Conservation (phyloP, 2,888 invertebrate genomes). For the Poecilus cupreus region DNA sequence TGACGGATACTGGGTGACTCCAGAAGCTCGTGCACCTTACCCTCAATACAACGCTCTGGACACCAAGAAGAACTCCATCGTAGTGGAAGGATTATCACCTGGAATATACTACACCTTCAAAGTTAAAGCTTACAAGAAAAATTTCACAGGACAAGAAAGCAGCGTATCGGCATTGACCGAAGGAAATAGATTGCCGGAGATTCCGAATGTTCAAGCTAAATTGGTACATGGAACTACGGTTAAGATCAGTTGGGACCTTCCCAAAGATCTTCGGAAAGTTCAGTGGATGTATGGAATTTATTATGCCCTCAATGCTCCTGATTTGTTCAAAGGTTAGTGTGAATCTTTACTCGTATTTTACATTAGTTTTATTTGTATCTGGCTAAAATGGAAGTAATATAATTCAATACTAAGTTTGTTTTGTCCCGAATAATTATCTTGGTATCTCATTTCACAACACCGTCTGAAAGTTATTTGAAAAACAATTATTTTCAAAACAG, state of each 20-base stretch:
- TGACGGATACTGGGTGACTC: constrained; percentile 77
- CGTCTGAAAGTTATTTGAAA: too few species aligned
- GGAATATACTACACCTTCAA: constrained; percentile 76
- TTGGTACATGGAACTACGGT: constrained; percentile 77
- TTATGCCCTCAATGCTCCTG: constrained; percentile 78
- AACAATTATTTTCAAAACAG: too few species aligned
- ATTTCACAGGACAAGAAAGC: constrained; percentile 75
- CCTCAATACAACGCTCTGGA: constrained; percentile 73
- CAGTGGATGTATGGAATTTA: constrained; percentile 83
- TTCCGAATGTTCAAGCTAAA: constrained; percentile 73
- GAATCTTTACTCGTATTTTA: not conserved
- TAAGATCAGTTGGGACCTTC: constrained; percentile 80
- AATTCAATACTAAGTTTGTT: too few species aligned
- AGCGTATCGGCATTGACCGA: constrained; percentile 73
- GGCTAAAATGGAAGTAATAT: not conserved
- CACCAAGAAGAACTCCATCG: constrained; percentile 73
- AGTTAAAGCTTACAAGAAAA: constrained; percentile 78
- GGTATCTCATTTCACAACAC: too few species aligned
- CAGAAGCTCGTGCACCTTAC: constrained; percentile 75
- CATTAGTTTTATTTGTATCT: too few species aligned
- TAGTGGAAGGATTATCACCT: constrained; percentile 71
- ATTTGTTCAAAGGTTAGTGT: constrained; percentile 77
- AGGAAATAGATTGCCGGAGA: constrained; percentile 74
- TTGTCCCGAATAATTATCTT: too few species aligned
- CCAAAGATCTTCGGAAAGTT: constrained; percentile 75